Conservation (phyloP, 2,797 vertebrate genomes). For the Crenuchus spilurus region DNA sequence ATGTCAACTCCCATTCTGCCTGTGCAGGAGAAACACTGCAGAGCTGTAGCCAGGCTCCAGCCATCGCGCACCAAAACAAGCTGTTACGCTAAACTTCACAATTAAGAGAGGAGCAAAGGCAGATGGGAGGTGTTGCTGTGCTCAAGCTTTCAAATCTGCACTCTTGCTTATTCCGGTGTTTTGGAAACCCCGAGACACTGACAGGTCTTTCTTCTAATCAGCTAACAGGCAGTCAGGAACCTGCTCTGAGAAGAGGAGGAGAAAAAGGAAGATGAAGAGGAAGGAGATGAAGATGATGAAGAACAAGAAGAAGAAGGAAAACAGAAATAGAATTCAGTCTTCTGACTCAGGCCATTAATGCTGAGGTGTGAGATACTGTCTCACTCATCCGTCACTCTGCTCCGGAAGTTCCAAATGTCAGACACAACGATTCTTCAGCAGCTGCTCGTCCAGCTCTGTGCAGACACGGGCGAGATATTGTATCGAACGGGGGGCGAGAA, state of each 20-base stretch:
- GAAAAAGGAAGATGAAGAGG: background rate
- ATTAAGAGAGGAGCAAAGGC: slow-evolving; percentile 20
- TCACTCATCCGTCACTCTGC: slow-evolving; percentile 71
- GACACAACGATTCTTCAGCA: slow-evolving; percentile 70
- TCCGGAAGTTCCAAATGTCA: slow-evolving; percentile 69
- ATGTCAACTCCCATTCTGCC: slow-evolving; percentile 50
- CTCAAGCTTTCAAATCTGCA: slow-evolving; percentile 26
- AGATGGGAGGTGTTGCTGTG: slow-evolving; percentile 6
- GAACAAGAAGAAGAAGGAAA: background rate
- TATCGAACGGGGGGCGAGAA: slow-evolving; percentile 64
- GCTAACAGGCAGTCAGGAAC: slow-evolving; percentile 15
- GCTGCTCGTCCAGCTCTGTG: slow-evolving; percentile 37
- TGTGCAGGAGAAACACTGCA: slow-evolving; percentile 26
- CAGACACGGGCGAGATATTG: slow-evolving; percentile 66
- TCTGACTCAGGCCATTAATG: slow-evolving; percentile 59
- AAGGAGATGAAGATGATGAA: too few species aligned
- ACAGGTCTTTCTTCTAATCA: slow-evolving; percentile 44
- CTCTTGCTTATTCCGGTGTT: slow-evolving; percentile 11
- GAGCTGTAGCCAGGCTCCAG: slow-evolving; percentile 28
- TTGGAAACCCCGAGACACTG: slow-evolving; percentile 28
- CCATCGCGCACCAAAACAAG: slow-evolving; percentile 42
- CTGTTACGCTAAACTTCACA: slow-evolving; percentile 39
- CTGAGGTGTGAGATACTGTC: slow-evolving; percentile 60
- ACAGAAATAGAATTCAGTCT: slow-evolving; percentile 25
- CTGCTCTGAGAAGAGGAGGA: slow-evolving; percentile 37